Conservation (phyloP, 1,140 invertebrate species). For the Harpegnathos saltator region DNA sequence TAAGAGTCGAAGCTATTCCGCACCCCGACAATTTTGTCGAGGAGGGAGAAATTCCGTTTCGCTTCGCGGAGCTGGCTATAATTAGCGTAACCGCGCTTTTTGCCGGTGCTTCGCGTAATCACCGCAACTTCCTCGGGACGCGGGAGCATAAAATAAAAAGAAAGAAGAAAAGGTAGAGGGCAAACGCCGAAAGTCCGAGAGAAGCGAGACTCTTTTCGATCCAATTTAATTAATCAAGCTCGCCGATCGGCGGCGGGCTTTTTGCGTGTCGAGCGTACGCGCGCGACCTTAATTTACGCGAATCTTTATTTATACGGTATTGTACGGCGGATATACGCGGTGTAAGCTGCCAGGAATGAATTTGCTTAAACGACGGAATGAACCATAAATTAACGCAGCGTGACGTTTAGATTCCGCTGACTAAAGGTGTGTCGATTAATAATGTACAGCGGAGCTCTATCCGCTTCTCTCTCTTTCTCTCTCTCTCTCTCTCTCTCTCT, state of each 20-base stretch:
- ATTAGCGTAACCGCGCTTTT: too few species aligned
- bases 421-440: conserved; percentile 61
- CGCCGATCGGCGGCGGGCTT: neutral
- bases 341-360: conserved; percentile 59
- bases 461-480: conserved; percentile 40
- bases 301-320: conserved; percentile 55
- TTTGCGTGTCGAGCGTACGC: neutral
- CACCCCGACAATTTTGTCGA: too few species aligned
- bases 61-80: too few species aligned
- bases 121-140: too few species aligned
- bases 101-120: too few species aligned
- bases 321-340: conserved; percentile 14
- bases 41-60: too few species aligned
- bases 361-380: conserved; percentile 62
- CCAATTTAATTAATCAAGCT: conserved; percentile 38
- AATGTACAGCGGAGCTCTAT: conserved; percentile 47
- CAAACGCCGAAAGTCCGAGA: neutral
- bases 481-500: too few species aligned
- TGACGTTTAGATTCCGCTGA: conserved; percentile 61
- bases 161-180: neutral
- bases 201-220: neutral
- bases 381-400: conserved; percentile 59
- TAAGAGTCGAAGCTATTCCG: too few species aligned
- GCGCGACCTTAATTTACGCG: conserved; percentile 40
- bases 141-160: too few species aligned